phyloP scores from a whole-genome alignment of 2,888 invertebrate species.

The Trachelus iudaicus region DNA sequence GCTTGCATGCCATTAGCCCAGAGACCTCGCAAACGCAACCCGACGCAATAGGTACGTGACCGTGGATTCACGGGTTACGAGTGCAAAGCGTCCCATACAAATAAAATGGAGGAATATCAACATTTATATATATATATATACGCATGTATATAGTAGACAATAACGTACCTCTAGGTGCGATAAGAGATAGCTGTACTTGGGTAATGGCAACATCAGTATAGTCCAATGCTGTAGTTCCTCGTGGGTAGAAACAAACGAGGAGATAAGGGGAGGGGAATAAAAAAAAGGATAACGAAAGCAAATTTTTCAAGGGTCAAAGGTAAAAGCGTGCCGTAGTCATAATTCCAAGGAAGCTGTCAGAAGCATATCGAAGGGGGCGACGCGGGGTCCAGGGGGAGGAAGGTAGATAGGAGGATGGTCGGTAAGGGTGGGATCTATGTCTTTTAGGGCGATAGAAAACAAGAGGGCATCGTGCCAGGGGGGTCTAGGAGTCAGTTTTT shows the following conservation, averaged over 20 bases:
- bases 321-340: background rate
- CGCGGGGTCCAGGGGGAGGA: background rate
- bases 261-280: background rate
- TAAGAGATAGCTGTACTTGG: background rate
- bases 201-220: background rate
- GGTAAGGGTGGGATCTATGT: background rate
- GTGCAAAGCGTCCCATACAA: background rate
- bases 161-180: background rate
- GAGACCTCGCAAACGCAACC: conserved; percentile 57
- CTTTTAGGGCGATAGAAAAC: background rate
- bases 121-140: background rate
- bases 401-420: background rate
- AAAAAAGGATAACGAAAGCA: conserved; percentile 20
- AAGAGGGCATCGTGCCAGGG: background rate
- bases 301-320: conserved; percentile 7
- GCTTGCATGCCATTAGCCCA: conserved; percentile 65
- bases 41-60: conserved; percentile 21
- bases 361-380: conserved; percentile 4
- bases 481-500: background rate
- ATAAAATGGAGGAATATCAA: background rate
- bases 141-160: background rate
- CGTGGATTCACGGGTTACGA: background rate
- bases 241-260: background rate
- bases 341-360: conserved; percentile 5
- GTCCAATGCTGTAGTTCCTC: background rate